Percentiles rank a stretch among this genome's conserved stretches.
These are phyloP conservation scores for Elysia crispata DNA, from an alignment of 2,888 invertebrate genomes.

Conservation along the genomic window DNA sequence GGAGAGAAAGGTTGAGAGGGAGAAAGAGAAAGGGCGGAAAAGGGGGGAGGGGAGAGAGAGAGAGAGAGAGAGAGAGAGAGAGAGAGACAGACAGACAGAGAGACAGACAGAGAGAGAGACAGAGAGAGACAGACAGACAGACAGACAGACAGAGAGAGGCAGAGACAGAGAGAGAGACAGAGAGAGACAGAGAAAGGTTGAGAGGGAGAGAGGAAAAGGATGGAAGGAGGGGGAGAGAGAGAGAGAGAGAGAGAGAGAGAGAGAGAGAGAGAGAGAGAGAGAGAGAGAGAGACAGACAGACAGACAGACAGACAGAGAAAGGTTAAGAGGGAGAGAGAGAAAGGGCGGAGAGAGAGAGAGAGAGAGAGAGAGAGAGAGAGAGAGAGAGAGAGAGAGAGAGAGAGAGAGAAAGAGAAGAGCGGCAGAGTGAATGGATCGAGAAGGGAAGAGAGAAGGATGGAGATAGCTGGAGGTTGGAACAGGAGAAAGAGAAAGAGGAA, in stretches of 20 bases:
- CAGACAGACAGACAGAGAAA: neutral
- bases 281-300: neutral
- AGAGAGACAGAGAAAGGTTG: neutral
- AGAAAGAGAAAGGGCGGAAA: neutral
- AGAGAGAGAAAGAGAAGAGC: neutral
- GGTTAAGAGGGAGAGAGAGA: neutral
- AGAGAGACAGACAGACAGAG: neutral
- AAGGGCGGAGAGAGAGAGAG: neutral
- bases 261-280: conserved; percentile 1
- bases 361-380: neutral
- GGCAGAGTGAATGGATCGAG: too few species aligned
- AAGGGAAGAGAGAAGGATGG: too few species aligned
- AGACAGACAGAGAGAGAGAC: neutral
- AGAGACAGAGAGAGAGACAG: neutral
- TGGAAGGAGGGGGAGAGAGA: neutral
- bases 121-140: neutral
- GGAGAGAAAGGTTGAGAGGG: neutral
- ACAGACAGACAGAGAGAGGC: neutral
- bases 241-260: neutral
- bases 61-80: neutral
- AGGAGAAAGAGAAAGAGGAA: too few species aligned
- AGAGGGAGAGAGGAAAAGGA: neutral
- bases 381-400: neutral
- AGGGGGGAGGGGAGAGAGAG: neutral
- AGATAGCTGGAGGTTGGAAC: too few species aligned